phyloP scores from a whole-genome alignment of 1,140 invertebrate genomes.

The Atta cephalotes region DNA sequence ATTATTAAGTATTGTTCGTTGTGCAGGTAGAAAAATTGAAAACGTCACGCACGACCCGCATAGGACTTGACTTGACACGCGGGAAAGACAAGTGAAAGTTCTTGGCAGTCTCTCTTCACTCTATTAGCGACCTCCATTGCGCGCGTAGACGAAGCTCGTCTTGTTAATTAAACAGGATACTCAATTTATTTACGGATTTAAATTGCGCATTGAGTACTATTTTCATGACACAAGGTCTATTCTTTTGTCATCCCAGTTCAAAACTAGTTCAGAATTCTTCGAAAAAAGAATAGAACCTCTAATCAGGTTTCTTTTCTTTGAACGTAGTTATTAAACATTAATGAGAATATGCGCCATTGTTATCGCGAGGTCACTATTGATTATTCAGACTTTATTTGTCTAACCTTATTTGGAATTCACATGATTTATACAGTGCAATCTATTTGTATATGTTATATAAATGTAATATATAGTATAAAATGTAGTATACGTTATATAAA shows the following conservation, averaged over 20 bases:
- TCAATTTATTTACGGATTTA: conserved; percentile 56
- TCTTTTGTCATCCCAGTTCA: too few species aligned
- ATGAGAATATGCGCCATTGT: neutral
- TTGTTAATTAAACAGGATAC: conserved; percentile 60
- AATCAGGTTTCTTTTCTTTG: conserved; percentile 43
- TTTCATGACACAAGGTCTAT: neutral
- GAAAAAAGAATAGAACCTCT: too few species aligned
- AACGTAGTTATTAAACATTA: conserved; percentile 29
- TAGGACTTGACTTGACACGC: conserved; percentile 32
- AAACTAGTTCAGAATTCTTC: too few species aligned
- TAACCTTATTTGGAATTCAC: neutral
- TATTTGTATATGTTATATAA: neutral
- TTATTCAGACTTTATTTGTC: neutral
- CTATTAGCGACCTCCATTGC: conserved; percentile 52
- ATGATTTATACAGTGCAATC: neutral
- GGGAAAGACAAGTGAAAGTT: conserved; percentile 69
- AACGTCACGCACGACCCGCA: conserved; percentile 38
- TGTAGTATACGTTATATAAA: neutral
- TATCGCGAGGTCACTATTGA: neutral
- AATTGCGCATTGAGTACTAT: conserved; percentile 27
- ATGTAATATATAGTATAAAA: too few species aligned
- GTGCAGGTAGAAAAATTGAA: conserved; percentile 27
- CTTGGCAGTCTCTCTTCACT: conserved; percentile 44
- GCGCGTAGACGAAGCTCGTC: conserved; percentile 4
- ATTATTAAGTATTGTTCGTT: conserved; percentile 9